Conservation (phyloP, 1,140 invertebrate genomes). For the Zaprionus davidi region DNA sequence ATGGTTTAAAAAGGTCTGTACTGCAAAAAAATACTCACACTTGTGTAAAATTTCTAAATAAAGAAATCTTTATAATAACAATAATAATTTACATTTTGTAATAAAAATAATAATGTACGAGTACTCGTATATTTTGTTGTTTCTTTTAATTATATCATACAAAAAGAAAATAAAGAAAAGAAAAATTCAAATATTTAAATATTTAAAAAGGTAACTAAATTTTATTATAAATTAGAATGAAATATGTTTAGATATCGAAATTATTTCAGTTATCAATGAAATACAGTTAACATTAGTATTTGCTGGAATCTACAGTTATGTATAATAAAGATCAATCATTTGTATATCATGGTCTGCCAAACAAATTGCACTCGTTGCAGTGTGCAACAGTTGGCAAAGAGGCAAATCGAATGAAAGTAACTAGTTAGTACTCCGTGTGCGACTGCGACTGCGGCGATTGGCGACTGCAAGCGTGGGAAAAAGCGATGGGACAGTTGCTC, state of each 20-base stretch:
- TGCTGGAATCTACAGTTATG: background rate
- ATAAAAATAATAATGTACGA: too few species aligned
- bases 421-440: constrained; percentile 65
- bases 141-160: too few species aligned
- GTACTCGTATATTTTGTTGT: too few species aligned
- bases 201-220: too few species aligned
- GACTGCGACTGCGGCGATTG: constrained; percentile 36
- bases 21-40: too few species aligned
- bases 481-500: constrained; percentile 35
- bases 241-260: background rate
- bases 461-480: constrained; percentile 71
- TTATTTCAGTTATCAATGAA: too few species aligned
- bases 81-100: too few species aligned
- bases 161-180: too few species aligned
- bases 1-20: too few species aligned
- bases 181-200: too few species aligned
- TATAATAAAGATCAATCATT: background rate
- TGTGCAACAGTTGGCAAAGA: constrained; percentile 46
- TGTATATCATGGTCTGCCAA: background rate
- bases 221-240: background rate
- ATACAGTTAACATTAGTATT: background rate
- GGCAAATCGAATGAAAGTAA: constrained; percentile 51
- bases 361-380: constrained; percentile 29
- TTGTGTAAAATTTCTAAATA: too few species aligned
- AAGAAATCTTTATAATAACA: too few species aligned